phyloP scores from a whole-genome alignment of 2,888 invertebrate species.

The Amphipyra tragopoginis region DNA sequence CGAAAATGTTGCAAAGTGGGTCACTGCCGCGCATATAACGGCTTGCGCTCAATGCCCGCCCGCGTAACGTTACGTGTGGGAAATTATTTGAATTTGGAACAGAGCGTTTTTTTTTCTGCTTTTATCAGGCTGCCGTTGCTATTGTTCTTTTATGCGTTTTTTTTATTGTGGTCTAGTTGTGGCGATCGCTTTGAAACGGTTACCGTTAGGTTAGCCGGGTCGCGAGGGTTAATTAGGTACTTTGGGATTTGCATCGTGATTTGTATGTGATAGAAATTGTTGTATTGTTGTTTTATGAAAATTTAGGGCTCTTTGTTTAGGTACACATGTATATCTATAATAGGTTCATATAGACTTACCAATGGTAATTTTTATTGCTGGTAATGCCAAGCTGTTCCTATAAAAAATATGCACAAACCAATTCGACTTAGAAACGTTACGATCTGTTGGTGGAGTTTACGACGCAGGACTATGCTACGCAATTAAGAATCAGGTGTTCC shows the following conservation, averaged over 20 bases:
- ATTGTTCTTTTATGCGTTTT: slow-evolving; percentile 81
- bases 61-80: slow-evolving; percentile 90
- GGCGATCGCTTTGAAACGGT: slow-evolving; percentile 60
- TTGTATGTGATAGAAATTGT: neutral
- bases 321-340: too few relatives aligned
- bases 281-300: too few relatives aligned
- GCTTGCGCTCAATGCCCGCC: slow-evolving; percentile 87
- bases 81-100: slow-evolving; percentile 90
- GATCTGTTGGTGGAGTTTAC: too few relatives aligned
- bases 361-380: too few relatives aligned
- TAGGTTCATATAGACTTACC: too few relatives aligned
- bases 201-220: slow-evolving; percentile 65
- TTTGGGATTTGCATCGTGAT: slow-evolving; percentile 41
- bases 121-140: slow-evolving; percentile 79
- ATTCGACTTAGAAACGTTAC: too few relatives aligned
- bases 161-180: slow-evolving; percentile 81
- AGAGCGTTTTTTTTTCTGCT: slow-evolving; percentile 78
- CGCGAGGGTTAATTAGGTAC: slow-evolving; percentile 55
- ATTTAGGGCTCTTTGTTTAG: too few relatives aligned
- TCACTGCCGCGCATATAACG: slow-evolving; percentile 89
- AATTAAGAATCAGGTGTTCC: too few relatives aligned
- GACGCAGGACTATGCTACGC: too few relatives aligned
- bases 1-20: slow-evolving; percentile 83
- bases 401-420: too few relatives aligned
- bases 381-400: too few relatives aligned